A percentile compares a stretch with the other conserved stretches of the same genome.
phyloP scores from a whole-genome alignment of 1,140 invertebrate genomes.

The Mactra quadrangularis region DNA sequence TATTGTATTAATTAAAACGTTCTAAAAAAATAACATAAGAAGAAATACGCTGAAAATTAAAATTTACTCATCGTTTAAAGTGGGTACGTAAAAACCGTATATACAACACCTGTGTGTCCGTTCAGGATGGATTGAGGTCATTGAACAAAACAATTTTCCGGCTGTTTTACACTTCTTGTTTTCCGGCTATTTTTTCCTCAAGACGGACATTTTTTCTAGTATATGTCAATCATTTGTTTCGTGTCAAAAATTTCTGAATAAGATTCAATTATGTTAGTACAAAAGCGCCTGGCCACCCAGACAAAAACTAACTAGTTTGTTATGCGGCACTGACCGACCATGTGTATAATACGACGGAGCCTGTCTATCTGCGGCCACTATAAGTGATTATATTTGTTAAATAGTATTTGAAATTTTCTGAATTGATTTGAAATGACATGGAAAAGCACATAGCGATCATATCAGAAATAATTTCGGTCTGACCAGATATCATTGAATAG shows the following conservation, averaged over 20 bases:
- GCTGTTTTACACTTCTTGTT: slow-evolving; percentile 27
- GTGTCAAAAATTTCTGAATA: slow-evolving; percentile 58
- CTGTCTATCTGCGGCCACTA: slow-evolving; percentile 35
- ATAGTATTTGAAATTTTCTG: slow-evolving; percentile 17
- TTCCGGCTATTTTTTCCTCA: slow-evolving; percentile 26
- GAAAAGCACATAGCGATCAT: slow-evolving; percentile 33
- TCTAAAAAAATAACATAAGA: no score
- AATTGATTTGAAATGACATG: slow-evolving; percentile 47
- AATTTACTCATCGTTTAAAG: no score
- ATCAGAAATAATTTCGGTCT: slow-evolving; percentile 2
- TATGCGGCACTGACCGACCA: slow-evolving; percentile 21
- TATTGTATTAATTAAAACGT: no score
- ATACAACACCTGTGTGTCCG: slow-evolving; percentile 28
- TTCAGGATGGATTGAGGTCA: background rate
- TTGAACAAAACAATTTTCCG: slow-evolving; percentile 51
- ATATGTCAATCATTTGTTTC: slow-evolving; percentile 41
- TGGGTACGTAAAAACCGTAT: no score
- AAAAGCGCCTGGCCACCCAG: slow-evolving; percentile 52
- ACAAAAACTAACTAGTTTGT: slow-evolving; percentile 29
- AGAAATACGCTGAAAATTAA: no score
- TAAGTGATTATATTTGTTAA: slow-evolving; percentile 43
- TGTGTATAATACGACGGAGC: slow-evolving; percentile 25
- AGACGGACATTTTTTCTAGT: slow-evolving; percentile 38
- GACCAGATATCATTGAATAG: background rate
- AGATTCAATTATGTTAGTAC: slow-evolving; percentile 55